phyloP scores from a whole-genome alignment of 2,113 vertebrate genomes.

The Eubucco bourcierii region DNA sequence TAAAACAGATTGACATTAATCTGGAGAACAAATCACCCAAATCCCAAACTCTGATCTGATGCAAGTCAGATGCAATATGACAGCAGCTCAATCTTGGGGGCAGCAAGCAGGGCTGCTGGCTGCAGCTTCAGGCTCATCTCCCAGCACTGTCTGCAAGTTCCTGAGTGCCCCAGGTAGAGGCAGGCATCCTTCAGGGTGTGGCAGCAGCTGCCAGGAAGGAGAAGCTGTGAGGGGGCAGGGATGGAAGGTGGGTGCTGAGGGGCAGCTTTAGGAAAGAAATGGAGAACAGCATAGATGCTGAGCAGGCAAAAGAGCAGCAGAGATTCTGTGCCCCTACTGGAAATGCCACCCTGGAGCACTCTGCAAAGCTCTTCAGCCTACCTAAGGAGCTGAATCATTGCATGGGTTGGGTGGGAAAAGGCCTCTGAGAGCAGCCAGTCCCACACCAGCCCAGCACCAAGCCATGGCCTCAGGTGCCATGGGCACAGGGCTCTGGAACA shows the following conservation, averaged over 20 bases:
- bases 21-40: constrained; percentile 64
- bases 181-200: neutral
- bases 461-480: too few relatives aligned
- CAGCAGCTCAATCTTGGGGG: constrained; percentile 65
- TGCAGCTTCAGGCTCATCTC: constrained; percentile 44
- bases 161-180: neutral
- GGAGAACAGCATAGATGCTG: neutral
- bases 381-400: neutral
- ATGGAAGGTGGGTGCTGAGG: neutral
- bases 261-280: neutral
- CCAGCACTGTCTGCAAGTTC: neutral
- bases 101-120: constrained; percentile 44
- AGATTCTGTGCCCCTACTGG: neutral
- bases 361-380: constrained; percentile 20
- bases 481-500: too few relatives aligned
- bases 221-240: neutral
- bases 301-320: neutral
- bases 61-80: constrained; percentile 64
- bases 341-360: neutral
- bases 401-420: too few relatives aligned
- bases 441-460: too few relatives aligned
- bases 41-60: constrained; percentile 64
- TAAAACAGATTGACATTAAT: constrained; percentile 69
- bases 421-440: too few relatives aligned
- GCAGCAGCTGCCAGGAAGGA: neutral